Conservation (phyloP, 2,113 vertebrate genomes). For the Phalacrocorax aristotelis region DNA sequence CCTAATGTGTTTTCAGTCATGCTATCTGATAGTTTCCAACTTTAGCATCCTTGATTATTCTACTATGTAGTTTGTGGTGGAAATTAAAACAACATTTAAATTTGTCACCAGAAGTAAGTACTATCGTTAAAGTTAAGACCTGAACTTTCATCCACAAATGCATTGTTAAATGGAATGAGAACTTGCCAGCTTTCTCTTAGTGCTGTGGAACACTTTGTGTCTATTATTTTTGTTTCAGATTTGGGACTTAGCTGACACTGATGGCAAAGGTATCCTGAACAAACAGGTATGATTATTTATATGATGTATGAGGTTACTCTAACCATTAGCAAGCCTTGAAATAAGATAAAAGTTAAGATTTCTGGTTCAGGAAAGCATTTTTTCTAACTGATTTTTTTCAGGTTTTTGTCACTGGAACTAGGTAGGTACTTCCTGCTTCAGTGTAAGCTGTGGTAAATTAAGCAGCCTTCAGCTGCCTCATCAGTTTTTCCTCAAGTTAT, state of each 20-base stretch:
- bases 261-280: conserved; percentile 91
- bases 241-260: conserved; percentile 96
- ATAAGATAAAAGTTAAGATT: neutral
- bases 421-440: neutral
- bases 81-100: neutral
- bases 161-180: neutral
- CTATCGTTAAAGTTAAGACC: neutral
- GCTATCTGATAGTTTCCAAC: neutral
- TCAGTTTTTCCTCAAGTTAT: neutral
- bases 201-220: neutral
- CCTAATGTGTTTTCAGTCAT: neutral
- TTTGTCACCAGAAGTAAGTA: neutral
- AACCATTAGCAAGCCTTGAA: neutral
- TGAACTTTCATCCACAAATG: neutral
- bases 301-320: neutral
- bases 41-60: neutral
- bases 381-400: neutral
- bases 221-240: conserved; percentile 76
- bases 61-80: neutral
- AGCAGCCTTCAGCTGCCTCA: neutral
- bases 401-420: neutral
- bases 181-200: neutral
- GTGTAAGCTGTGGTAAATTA: neutral
- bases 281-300: conserved; percentile 87
- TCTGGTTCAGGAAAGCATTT: neutral